phyloP scores from a whole-genome alignment of 2,888 invertebrate genomes.

The Hypsopygia costalis region DNA sequence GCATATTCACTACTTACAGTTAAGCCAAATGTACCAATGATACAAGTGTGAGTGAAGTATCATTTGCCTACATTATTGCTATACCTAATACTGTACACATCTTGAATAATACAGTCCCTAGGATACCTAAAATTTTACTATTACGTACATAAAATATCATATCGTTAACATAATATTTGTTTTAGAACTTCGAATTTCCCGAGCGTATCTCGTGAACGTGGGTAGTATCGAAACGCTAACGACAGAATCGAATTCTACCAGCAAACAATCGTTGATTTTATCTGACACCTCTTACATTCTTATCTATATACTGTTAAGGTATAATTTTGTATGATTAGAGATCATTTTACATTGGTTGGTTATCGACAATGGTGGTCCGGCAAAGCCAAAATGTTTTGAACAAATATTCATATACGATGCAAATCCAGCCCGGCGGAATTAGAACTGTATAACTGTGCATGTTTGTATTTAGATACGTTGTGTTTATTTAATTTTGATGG shows the following conservation, averaged over 20 bases:
- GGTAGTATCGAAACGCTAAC: conserved; percentile 19
- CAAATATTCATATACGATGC: conserved; percentile 70
- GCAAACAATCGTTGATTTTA: conserved; percentile 25
- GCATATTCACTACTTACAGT: too few species aligned
- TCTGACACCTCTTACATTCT: conserved; percentile 8
- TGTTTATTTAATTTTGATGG: too few species aligned
- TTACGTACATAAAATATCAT: too few species aligned
- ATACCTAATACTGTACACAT: too few species aligned
- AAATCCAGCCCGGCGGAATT: conserved; percentile 63
- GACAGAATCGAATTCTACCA: conserved; percentile 42
- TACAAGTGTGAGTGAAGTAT: too few species aligned
- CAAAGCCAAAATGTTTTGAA: conserved; percentile 59
- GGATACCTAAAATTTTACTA: too few species aligned
- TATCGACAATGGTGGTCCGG: conserved; percentile 47
- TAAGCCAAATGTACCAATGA: too few species aligned
- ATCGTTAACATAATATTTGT: conserved; percentile 4
- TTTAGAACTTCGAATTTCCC: conserved; percentile 15
- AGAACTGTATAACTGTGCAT: conserved; percentile 39
- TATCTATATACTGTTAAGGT: conserved; percentile 25
- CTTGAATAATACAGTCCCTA: too few species aligned
- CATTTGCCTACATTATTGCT: too few species aligned
- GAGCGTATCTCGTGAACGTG: conserved; percentile 8
- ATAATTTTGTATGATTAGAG: conserved; percentile 23
- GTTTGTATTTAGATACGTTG: conserved; percentile 24
- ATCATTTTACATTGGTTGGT: conserved; percentile 28